These are phyloP conservation scores for Epistrophe grossulariae DNA, from an alignment of 2,888 invertebrate genomes.

Conservation along the genomic window DNA sequence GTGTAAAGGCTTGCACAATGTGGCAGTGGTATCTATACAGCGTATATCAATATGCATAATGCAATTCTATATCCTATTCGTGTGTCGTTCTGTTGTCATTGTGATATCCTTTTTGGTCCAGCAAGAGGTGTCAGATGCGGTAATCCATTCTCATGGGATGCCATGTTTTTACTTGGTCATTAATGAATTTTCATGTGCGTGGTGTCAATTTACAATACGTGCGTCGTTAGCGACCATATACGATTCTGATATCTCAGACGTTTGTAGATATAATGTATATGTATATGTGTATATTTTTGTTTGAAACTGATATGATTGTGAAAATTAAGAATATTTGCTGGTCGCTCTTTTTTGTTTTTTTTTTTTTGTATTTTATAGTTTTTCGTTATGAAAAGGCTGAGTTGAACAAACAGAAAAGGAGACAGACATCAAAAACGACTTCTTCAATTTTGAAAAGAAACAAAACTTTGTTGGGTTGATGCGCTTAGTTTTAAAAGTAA, in stretches of 20 bases:
- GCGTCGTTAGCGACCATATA: background rate
- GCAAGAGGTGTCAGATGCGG: slow-evolving; percentile 51
- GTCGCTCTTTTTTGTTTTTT: background rate
- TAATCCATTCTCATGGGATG: slow-evolving; percentile 33
- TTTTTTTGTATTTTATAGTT: background rate
- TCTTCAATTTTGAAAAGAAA: background rate
- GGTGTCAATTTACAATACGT: slow-evolving; percentile 16
- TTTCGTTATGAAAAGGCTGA: background rate
- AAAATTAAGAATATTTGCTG: slow-evolving; percentile 1
- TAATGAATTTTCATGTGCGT: slow-evolving; percentile 26
- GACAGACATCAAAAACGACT: background rate
- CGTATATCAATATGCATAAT: slow-evolving; percentile 38
- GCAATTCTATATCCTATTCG: slow-evolving; percentile 68
- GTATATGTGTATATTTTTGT: background rate
- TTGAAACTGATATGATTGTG: slow-evolving; percentile 31
- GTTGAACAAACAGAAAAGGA: background rate
- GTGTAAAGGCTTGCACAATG: slow-evolving; percentile 39
- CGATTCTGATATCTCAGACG: background rate
- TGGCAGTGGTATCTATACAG: background rate
- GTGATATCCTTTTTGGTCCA: slow-evolving; percentile 62
- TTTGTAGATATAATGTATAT: background rate
- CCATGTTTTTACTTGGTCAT: slow-evolving; percentile 31
- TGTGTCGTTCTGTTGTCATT: slow-evolving; percentile 62
- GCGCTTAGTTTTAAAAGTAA: too few species aligned
- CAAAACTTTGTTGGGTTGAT: too few species aligned